A percentile compares a stretch with the other conserved stretches of the same genome.
These are phyloP conservation scores for Cephalopachus bancanus DNA, from an alignment of 2,797 vertebrate species.

Conservation along the genomic window DNA sequence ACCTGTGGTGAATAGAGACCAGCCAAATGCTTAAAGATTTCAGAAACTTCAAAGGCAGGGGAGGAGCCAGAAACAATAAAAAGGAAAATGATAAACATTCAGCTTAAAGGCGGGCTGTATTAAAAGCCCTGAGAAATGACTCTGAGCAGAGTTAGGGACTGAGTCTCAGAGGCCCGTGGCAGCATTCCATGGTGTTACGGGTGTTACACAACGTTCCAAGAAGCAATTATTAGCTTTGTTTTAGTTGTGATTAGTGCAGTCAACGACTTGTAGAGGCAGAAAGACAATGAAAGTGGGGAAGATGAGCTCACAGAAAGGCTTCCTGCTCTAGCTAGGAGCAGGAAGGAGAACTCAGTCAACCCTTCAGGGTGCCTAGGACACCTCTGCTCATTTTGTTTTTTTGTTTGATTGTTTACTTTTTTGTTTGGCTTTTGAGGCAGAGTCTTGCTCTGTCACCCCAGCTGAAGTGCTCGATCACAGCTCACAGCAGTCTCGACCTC, in stretches of 20 bases:
- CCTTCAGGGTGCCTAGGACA: neutral
- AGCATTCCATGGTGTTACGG: neutral
- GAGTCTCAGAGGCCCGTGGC: conserved; percentile 46
- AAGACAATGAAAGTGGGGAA: conserved; percentile 4
- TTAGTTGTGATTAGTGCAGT: conserved; percentile 71
- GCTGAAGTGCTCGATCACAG: too few relatives aligned
- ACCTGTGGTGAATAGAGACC: conserved; percentile 70
- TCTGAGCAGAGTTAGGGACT: neutral
- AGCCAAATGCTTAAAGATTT: conserved; percentile 74
- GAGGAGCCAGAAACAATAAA: conserved; percentile 66
- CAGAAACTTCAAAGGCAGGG: conserved; percentile 41
- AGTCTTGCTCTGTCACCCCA: too few relatives aligned
- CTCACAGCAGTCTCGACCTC: too few relatives aligned
- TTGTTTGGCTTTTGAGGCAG: too few relatives aligned
- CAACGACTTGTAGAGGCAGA: conserved; percentile 42
- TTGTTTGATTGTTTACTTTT: too few relatives aligned
- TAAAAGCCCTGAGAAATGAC: conserved; percentile 72
- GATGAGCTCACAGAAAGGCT: neutral
- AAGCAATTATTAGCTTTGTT: conserved; percentile 73
- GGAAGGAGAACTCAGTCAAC: neutral
- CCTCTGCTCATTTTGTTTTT: neutral
- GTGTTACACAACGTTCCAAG: conserved; percentile 65
- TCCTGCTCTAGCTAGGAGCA: neutral
- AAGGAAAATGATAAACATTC: conserved; percentile 79
- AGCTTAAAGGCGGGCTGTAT: conserved; percentile 48